Base-by-base conservation (phyloP, 2,113 vertebrate genomes). In the Lepisosteus oculatus region DNA sequence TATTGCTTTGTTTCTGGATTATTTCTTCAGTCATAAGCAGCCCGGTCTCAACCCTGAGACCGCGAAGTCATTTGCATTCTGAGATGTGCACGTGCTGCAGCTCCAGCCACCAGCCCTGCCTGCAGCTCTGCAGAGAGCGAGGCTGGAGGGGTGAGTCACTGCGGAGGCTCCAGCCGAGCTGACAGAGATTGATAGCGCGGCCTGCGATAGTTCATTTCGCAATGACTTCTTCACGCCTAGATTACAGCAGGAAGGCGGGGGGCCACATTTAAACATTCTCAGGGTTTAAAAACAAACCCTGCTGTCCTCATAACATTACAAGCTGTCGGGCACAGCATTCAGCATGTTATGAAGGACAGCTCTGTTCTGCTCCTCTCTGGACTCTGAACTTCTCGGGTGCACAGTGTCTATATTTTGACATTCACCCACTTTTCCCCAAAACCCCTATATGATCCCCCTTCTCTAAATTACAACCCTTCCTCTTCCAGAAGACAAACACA, bases 121-220 rank as follows among this genome's bases (percentile, higher is more conserved):
- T 59, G 57, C 5, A 59, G 57, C 68, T 44, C 55, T 5, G 2
- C 42, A 42, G 5, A 44, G 42, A 61, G 43, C 41, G 29, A 70
- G 12, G 14, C n/a, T 3, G 55, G 6, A 59, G 56, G 41, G 55
- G 56, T 11, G 44, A 67, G 72, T 67, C 65, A 64, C 13, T 8
- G 29, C 55, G 3, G 41, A 3, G n/a, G 8, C 51, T 15, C 45
- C 4, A 5, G 13, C 9, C 3, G 55, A n/a, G 57, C 43, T 56
- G 54, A 59, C 55, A 72, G 43, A 72, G 64, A 72, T 61, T 72
- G 65, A 72, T 51, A 72, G 71, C 17, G 43, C 14, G 17, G 64
- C 42, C 41, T 13, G 29, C 55, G 61, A 14, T 8, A 41, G 13
- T 42, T 14, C 43, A 54, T 45, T 67, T 72, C 54, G 63, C 42